phyloP scores from a whole-genome alignment of 2,888 invertebrate species.

The Antheraea yamamai region DNA sequence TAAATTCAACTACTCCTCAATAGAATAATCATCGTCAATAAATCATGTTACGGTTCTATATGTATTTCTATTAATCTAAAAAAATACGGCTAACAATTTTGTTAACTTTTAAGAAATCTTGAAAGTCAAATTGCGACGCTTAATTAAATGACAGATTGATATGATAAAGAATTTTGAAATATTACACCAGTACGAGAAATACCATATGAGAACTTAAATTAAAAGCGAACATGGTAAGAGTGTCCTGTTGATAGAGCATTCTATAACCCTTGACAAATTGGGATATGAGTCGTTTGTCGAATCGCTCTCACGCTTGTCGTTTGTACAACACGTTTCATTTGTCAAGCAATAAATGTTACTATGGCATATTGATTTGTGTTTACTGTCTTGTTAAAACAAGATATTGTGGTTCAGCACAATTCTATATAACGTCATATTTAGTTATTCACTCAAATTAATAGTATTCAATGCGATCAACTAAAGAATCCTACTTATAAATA shows the following conservation, averaged over 20 bases:
- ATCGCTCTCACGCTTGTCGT: conserved; percentile 31
- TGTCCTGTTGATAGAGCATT: conserved; percentile 63
- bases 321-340: conserved; percentile 54
- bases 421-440: neutral
- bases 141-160: neutral
- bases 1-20: too few species aligned
- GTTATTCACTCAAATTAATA: neutral
- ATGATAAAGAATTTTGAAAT: neutral
- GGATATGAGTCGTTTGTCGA: conserved; percentile 68
- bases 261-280: conserved; percentile 69
- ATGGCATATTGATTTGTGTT: conserved; percentile 44
- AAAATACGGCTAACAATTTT: too few species aligned
- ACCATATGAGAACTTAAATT: conserved; percentile 1
- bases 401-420: too few species aligned
- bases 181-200: neutral
- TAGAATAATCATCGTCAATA: too few species aligned
- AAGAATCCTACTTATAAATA: neutral
- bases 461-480: neutral
- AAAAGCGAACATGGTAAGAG: conserved; percentile 33
- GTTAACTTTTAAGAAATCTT: too few species aligned
- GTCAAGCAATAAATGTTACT: conserved; percentile 43
- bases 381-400: neutral
- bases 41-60: too few species aligned
- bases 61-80: too few species aligned
- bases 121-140: too few species aligned